Conservation (phyloP, 2,888 invertebrate genomes). For the Pasiphila rectangulata region DNA sequence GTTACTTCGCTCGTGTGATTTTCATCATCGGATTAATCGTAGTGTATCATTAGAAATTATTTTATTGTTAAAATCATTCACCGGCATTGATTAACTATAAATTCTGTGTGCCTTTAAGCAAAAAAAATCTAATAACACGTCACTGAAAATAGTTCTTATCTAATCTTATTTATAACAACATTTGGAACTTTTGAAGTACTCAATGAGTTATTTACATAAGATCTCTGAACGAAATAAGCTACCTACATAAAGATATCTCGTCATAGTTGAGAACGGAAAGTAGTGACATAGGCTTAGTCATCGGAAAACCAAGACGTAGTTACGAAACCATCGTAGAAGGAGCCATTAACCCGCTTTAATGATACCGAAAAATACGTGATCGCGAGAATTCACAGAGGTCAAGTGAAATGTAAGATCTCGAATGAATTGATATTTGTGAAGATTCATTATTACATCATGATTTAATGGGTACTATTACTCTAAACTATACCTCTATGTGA, state of each 20-base stretch:
- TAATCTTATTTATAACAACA: no score
- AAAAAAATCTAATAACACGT: no score
- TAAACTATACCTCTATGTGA: no score
- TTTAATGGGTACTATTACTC: slow-evolving; percentile 2
- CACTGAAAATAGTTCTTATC: no score
- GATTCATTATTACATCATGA: slow-evolving; percentile 1
- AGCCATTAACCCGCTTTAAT: slow-evolving; percentile 10
- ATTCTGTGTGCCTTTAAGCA: no score
- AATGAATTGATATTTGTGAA: slow-evolving; percentile 1
- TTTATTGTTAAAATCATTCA: no score
- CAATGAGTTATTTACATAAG: no score
- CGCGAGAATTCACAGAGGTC: slow-evolving; percentile 7
- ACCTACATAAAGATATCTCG: neutral
- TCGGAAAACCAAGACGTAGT: slow-evolving; percentile 8
- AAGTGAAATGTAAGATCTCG: slow-evolving; percentile 1
- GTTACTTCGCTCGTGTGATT: neutral
- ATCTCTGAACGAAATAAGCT: no score
- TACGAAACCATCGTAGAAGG: slow-evolving; percentile 6
- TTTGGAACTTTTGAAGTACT: no score
- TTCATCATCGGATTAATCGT: neutral
- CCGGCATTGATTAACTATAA: no score
- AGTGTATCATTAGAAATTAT: no score
- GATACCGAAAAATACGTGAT: slow-evolving; percentile 5
- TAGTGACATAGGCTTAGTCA: slow-evolving; percentile 11
- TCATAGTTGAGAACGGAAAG: slow-evolving; percentile 5